Evolutionary conservation across 2,888 invertebrate species (phyloP), one percentile per base, ranked within the genome.

Genomic region (Eupithecia subumbrata): DNA sequence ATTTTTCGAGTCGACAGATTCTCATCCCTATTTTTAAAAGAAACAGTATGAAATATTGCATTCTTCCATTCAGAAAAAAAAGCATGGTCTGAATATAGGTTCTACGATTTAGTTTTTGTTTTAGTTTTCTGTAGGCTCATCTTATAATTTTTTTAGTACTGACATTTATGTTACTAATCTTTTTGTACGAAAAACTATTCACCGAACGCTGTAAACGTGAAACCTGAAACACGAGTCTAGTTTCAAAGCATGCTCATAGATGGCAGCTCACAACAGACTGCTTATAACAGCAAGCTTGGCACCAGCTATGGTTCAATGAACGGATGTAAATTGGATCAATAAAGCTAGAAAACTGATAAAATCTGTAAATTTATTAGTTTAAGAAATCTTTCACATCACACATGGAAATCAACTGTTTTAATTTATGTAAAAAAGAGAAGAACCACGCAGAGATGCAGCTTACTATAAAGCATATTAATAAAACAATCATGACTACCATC

Each of bases 401-500:
- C 60, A 60, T 25, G 60, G 25, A 25, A 60, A 60, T 60, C 5
- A 12, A 25, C 12, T 5, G 25, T 60, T 25, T 60, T 25, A 60
- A 60, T 25, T 12, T 60, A 25, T 60, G 22, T 60, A 60, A 25
- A 14, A 25, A 60, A 22, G 16, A 56, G 52, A 56, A 22, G 25
- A 56, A 56, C 11, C 5, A 22, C 12, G 60, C 52, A 22, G 12
- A 60, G 25, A 25, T 60, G 22, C 56, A 56, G 22, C 4, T 56
- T 5, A 12, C 22, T 56, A 56, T 22, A 60, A 22, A 9, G 22
- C 25, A 14, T 25, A 60, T 60, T 71, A 63, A 22, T 67, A 67
- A 67, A 67, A 67, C n/a, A 60, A 68, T 69, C 18, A 22, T 7
- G 45, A 45, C 60, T 60, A 64, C 52, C 30, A 69, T 70, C 18